Conservation (phyloP, 2,888 invertebrate genomes). For the Philopedon plagiatum region DNA sequence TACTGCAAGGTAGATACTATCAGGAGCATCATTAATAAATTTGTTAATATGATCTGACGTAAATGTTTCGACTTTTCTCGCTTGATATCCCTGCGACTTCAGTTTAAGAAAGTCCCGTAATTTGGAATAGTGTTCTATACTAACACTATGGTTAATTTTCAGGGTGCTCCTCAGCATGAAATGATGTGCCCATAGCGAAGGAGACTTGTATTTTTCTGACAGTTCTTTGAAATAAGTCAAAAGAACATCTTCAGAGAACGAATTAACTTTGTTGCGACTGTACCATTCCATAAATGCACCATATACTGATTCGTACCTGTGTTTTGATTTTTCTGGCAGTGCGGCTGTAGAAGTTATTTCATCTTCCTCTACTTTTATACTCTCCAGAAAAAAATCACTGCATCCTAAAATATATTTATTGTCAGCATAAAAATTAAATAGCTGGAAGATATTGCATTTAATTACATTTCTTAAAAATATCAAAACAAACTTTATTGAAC, state of each 20-base stretch:
- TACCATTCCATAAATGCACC: slow-evolving; percentile 53
- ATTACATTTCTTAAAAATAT: too few relatives aligned
- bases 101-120: slow-evolving; percentile 54
- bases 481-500: too few relatives aligned
- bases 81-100: slow-evolving; percentile 54
- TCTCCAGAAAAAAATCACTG: too few relatives aligned
- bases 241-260: slow-evolving; percentile 52
- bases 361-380: too few relatives aligned
- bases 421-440: too few relatives aligned
- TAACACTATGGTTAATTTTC: slow-evolving; percentile 10
- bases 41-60: slow-evolving; percentile 54
- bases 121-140: slow-evolving; percentile 48
- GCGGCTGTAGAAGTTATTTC: too few relatives aligned
- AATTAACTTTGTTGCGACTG: slow-evolving; percentile 30
- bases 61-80: slow-evolving; percentile 59
- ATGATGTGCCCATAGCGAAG: slow-evolving; percentile 23
- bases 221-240: slow-evolving; percentile 51
- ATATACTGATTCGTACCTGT: slow-evolving; percentile 48
- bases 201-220: slow-evolving; percentile 26
- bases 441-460: too few relatives aligned
- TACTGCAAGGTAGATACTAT: slow-evolving; percentile 41
- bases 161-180: slow-evolving; percentile 23
- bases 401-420: too few relatives aligned
- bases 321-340: slow-evolving; percentile 45
- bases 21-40: slow-evolving; percentile 36